Percentiles rank a stretch among this genome's conserved stretches.
Evolutionary conservation across 2,113 vertebrate species (phyloP).

Genomic region (Alligator mississippiensis): DNA sequence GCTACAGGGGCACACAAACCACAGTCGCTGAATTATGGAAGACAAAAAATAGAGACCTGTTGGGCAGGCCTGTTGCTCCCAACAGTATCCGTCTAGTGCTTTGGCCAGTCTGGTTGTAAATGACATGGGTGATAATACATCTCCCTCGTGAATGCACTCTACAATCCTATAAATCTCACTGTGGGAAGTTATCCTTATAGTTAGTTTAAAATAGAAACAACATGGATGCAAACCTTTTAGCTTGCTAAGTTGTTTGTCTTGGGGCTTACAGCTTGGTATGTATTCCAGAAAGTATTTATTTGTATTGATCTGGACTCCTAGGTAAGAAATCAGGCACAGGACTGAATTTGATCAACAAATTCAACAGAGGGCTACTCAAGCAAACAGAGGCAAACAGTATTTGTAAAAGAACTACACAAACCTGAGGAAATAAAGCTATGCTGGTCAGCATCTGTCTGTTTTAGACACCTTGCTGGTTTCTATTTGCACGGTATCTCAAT

Average conservation of each 20-base stretch:
- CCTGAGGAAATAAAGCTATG: background rate
- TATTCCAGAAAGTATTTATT: background rate
- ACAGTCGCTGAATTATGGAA: background rate
- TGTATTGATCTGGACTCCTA: background rate
- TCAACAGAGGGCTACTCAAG: background rate
- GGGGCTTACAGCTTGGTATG: background rate
- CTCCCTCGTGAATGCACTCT: background rate
- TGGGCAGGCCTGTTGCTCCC: background rate
- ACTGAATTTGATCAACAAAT: background rate
- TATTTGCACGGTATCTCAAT: background rate
- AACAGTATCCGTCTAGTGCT: background rate
- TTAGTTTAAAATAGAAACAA: background rate
- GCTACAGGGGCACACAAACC: background rate
- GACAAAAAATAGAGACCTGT: background rate
- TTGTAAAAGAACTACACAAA: background rate
- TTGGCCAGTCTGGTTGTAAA: background rate
- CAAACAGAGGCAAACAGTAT: background rate
- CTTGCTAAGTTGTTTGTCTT: background rate
- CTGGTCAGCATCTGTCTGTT: background rate
- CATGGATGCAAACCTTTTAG: background rate
- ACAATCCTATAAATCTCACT: background rate
- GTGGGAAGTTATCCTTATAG: background rate
- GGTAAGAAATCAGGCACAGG: background rate
- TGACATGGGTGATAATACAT: background rate
- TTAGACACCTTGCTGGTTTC: background rate